Conservation (phyloP, 2,113 vertebrate genomes). For the Lepus americanus region DNA sequence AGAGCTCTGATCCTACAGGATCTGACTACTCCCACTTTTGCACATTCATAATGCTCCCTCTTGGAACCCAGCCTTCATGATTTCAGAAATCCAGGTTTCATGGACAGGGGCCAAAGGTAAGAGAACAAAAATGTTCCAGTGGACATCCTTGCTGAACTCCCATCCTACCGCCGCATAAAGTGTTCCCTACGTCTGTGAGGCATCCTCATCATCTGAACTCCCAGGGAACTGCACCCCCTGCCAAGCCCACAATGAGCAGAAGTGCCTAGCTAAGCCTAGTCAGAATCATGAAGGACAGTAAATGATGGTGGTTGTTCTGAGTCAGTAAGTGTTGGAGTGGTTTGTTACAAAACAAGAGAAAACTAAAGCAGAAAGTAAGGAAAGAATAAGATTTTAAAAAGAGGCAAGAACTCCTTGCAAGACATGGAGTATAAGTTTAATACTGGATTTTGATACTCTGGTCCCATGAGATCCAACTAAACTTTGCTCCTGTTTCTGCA, state of each 20-base stretch:
- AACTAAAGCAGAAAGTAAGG: conserved; percentile 1
- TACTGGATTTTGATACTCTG: neutral
- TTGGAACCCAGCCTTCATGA: neutral
- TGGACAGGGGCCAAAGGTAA: neutral
- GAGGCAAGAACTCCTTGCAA: neutral
- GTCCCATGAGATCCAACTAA: neutral
- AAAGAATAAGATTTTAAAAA: neutral
- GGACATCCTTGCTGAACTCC: neutral
- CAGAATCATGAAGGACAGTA: neutral
- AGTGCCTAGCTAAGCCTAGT: neutral
- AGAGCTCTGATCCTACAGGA: neutral
- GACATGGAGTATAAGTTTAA: neutral
- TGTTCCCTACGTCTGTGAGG: neutral
- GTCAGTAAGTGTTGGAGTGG: neutral
- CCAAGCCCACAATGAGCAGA: neutral
- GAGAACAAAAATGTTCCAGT: neutral
- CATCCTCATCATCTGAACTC: neutral
- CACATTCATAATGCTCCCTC: neutral
- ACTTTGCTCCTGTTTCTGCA: neutral
- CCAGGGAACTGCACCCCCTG: neutral
- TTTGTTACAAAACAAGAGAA: neutral
- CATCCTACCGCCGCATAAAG: neutral
- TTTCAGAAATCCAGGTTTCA: neutral
- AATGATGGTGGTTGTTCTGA: neutral
- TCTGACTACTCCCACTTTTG: neutral